These are phyloP conservation scores for Myioborus melanocephalus DNA, from an alignment of 2,797 vertebrate species.

Conservation along the genomic window DNA sequence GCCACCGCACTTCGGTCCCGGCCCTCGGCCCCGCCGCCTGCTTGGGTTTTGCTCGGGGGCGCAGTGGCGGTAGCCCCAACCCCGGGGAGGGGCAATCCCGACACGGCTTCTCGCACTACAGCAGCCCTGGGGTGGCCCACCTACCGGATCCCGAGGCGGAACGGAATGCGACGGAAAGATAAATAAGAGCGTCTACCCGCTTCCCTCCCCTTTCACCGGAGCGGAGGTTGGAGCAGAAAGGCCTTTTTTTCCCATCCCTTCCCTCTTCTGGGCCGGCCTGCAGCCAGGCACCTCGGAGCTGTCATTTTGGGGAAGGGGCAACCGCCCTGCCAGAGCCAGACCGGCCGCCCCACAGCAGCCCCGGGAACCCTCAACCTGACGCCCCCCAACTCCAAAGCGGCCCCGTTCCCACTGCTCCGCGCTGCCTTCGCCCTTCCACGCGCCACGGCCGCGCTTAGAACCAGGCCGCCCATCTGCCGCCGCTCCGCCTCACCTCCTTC, in stretches of 20 bases:
- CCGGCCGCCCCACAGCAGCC: background rate
- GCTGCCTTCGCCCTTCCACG: too few relatives aligned
- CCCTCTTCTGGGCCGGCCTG: background rate
- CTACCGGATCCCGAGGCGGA: background rate
- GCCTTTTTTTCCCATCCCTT: background rate
- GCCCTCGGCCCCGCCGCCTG: background rate
- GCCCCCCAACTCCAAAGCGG: background rate
- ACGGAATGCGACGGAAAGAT: too few relatives aligned
- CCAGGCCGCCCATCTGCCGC: background rate
- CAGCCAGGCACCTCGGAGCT: background rate
- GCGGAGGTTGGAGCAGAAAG: background rate
- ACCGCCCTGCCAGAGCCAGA: background rate
- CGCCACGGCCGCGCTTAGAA: background rate
- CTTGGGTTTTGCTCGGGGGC: too few relatives aligned
- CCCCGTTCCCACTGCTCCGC: background rate
- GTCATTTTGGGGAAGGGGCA: background rate
- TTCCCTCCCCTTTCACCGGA: background rate
- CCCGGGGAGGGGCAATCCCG: background rate
- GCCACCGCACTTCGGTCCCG: background rate
- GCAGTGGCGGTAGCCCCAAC: background rate
- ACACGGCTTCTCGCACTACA: background rate
- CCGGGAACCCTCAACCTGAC: background rate
- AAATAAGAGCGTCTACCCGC: background rate
- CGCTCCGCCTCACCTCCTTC: conserved; percentile 83
- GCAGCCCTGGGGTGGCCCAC: background rate